Base-by-base conservation (phyloP, 2,113 vertebrate species). In the Drymodes brunneopygia region DNA sequence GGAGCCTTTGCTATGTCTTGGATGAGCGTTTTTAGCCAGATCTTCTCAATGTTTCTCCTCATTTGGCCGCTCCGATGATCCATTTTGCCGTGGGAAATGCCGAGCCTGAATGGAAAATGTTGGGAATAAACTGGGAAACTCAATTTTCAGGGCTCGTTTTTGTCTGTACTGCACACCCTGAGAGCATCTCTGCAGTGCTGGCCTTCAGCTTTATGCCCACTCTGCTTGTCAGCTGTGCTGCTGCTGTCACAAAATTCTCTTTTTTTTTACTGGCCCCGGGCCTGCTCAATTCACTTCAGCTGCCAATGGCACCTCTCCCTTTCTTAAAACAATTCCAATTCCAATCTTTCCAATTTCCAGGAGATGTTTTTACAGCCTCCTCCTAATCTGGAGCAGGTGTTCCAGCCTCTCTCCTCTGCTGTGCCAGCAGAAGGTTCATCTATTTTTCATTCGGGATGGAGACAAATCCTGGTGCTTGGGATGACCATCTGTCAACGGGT, bases 341-440 rank as follows among this genome's bases (percentile, higher is more conserved):
- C 84, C 51, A 71, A 62, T 73, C 60, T 97, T 96, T 96, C 95
- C 93, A 96, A 81, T 96, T 97, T 96, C 94, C 88, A 94, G 94
- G 96, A 91, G n/a, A 95, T 97, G 95, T 96, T 98, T 97, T 38
- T 38, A 86, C 96, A 80, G 95, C 86, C 95, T 90, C 92, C 94
- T 81, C 88, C 93, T 97, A 96, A 98, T 97, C 94, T 94, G 96
- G 97, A 98, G 84, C 98, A 98, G 98, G 98, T 98, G 97, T 97
- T 98, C 22, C 81, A 97, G 86, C 86, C 81, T 97, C 92, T 92
- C 25, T 69, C 40, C 81, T 97, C 74, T 77, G 57, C 97, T 94
- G 88, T 29, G 51, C 74, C 74, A 95, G 91, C 97, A 98, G 98
- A 98, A 98, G 97, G 96, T 96, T 98, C 97, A 97, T 97, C 56